Conservation (phyloP, 2,888 invertebrate genomes). For the Craniophora ligustri region DNA sequence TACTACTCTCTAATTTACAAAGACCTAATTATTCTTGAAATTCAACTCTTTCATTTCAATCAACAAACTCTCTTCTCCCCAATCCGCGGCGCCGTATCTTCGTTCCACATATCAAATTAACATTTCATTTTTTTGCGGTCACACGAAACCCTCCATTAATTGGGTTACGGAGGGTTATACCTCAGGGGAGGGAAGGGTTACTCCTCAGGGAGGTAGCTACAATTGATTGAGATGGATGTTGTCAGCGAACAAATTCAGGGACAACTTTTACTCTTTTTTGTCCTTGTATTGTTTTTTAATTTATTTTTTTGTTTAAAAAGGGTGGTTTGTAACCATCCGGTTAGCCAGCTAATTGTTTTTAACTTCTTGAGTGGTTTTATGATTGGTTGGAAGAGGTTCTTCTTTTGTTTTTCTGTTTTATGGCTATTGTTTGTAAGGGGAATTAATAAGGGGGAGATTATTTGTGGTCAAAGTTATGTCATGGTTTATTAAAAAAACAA, state of each 20-base stretch:
- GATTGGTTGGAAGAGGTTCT: constrained; percentile 63
- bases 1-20: too few relatives aligned
- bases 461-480: too few relatives aligned
- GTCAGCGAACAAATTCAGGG: constrained; percentile 82
- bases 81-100: constrained; percentile 37
- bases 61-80: constrained; percentile 18
- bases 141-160: constrained; percentile 81
- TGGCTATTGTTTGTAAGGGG: constrained; percentile 32
- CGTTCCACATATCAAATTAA: constrained; percentile 73
- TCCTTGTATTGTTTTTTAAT: constrained; percentile 61
- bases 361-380: constrained; percentile 78
- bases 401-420: constrained; percentile 55
- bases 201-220: constrained; percentile 76
- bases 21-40: not conserved
- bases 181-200: constrained; percentile 83
- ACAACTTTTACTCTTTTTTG: constrained; percentile 71
- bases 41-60: not conserved
- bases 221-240: constrained; percentile 88
- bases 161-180: constrained; percentile 82
- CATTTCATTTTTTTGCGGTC: constrained; percentile 84
- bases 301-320: constrained; percentile 59
- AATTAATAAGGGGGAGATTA: constrained; percentile 27
- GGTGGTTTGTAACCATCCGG: constrained; percentile 70
- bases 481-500: too few relatives aligned
- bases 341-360: constrained; percentile 75